Evolutionary conservation across 1,140 invertebrate species (phyloP), one percentile per base, ranked within the genome.

Genomic region (Linepithema humile): DNA sequence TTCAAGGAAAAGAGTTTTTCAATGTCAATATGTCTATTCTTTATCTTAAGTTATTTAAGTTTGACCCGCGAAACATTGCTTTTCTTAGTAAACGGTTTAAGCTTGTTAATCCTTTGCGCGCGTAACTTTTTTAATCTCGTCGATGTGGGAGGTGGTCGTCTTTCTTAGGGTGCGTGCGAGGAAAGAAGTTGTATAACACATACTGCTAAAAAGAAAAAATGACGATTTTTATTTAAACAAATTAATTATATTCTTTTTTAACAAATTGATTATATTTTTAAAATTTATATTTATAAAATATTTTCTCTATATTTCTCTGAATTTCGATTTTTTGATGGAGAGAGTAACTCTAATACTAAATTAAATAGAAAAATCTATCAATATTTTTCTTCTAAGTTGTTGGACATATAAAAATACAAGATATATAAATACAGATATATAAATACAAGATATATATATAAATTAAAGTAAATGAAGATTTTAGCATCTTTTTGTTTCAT

Each of bases 81-180:
- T 70, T 69, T 23, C n/a, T 29, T 26, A 10, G 75, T 69, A 80
- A 80, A 69, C 48, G 45, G 23, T 69, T 78, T 69, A 69, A 69
- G 64, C 75, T 80, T 32, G 64, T 80, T 80, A 80, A 80, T 35
- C 64, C 48, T 69, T 80, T 69, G n/a, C 12, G n/a, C 64, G 23
- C 6, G 64, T 55, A 80, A 80, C 64, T 80, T 80, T 80, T 80
- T 80, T 69, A 80, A 80, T 80, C 64, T 80, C 64, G 48, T 23
- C n/a, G 50, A 80, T 55, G 17, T 15, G 23, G 15, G 48, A 43
- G 48, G 12, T 9, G 38, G 10, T 20, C 12, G 64, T 55, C 20
- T 17, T 80, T 69, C 29, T 80, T 69, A 69, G 32, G 35, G 29
- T 80, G 35, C 26, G 35, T 57, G 23, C 48, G 35, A 80, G 48